Base-by-base conservation (phyloP, 2,888 invertebrate species). In the Drosophila picticornis region DNA sequence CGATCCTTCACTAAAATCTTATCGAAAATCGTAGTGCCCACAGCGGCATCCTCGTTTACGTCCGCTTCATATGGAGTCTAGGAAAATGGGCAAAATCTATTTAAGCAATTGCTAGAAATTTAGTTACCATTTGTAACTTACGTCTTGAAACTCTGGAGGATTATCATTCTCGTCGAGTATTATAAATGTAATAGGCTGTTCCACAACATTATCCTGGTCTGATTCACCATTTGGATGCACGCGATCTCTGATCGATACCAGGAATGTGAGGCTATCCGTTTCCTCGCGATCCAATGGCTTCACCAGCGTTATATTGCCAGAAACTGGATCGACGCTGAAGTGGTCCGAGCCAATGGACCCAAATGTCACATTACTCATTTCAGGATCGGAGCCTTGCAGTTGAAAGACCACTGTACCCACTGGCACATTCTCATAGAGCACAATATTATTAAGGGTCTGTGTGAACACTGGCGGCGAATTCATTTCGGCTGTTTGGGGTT, bases 81-180 rank as follows among this genome's bases (percentile, higher is more conserved):
- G 94, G 4, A 27, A 16, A 25, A 25, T 10, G 83, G 46, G 25
- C 9, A 16, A 46, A 69, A 10, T 31, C 3, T 10, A 53, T 7
- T 10, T n/a, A 50, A 32, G n/a, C 40, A 29, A 16, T 53, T 11
- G 22, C 0, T 22, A 22, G 4, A 29, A 22, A 36, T 3, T 22
- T 2, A 27, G 4, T 1, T 16, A 2, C 10, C 10, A 5, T 56
- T 57, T 7, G 6, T 4, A 13, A 36, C 77, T 61, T 94, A 96
- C 97, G 93, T 96, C 95, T 93, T 95, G 94, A 93, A 97, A 97
- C 67, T 94, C 94, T 10, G 98, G 98, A 38, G 97, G 95, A 93
- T 97, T 98, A 91, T 98, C 98, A 91, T 98, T 98, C 88, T 97
- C 97, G 90, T 98, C 98, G 13, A 97, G 94, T 22, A 98, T 96